A percentile compares a stretch with the other conserved stretches of the same genome.
Evolutionary conservation across 2,797 vertebrate genomes (phyloP).

Genomic region (Rhinophrynus dorsalis): DNA sequence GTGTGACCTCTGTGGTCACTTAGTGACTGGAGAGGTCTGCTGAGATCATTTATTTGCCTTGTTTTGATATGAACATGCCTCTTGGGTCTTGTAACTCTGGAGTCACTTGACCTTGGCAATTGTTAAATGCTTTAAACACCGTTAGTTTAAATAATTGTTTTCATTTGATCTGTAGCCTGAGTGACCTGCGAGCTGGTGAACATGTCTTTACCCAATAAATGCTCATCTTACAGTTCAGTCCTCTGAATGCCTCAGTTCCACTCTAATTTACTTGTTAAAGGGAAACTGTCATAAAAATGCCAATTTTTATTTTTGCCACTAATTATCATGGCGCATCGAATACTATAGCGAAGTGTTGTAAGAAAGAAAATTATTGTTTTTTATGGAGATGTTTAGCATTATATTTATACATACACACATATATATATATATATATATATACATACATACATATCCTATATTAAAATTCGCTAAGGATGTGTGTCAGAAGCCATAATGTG

Average conservation of each 20-base stretch:
- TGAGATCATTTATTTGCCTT: conserved; percentile 79
- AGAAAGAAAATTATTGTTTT: too few species aligned
- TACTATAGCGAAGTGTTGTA: too few species aligned
- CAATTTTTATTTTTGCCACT: too few species aligned
- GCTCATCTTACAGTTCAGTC: conserved; percentile 37
- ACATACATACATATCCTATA: too few species aligned
- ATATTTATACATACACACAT: too few species aligned
- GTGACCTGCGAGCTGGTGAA: conserved; percentile 61
- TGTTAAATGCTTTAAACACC: conserved; percentile 79
- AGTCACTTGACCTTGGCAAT: conserved; percentile 78
- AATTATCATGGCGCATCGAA: too few species aligned
- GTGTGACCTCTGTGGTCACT: conserved; percentile 78
- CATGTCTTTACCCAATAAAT: conserved; percentile 10
- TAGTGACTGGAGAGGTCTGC: conserved; percentile 68
- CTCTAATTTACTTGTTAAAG: too few species aligned
- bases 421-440: too few species aligned
- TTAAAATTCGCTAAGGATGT: too few species aligned
- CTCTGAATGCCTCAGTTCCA: neutral
- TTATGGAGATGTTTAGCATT: too few species aligned
- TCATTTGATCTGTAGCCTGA: conserved; percentile 76
- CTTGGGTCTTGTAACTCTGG: conserved; percentile 75
- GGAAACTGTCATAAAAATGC: too few species aligned
- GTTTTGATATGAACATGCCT: conserved; percentile 78
- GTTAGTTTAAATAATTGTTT: conserved; percentile 82
- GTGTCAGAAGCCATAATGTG: too few species aligned